Evolutionary conservation across 2,888 invertebrate genomes (phyloP), one percentile per base, ranked within the genome.

Genomic region (Girardia tigrina): DNA sequence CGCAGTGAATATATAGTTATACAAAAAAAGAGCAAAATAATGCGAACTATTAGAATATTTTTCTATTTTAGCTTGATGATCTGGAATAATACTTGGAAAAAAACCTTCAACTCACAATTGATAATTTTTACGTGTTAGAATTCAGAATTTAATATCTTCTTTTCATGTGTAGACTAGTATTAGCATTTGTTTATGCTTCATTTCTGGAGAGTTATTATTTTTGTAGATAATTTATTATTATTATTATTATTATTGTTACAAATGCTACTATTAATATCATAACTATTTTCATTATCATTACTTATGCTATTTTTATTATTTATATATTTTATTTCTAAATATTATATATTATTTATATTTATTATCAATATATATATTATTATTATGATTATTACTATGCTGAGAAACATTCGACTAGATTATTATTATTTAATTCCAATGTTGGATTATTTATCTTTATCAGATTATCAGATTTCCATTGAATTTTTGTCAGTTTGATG

Each of bases 401-500:
- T 56, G 56, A 56, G 56, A 56, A 56, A 56, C 4, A 8, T 56
- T 56, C 4, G 4, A 56, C n/a, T 56, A 56, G 56, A 56, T 56
- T 56, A 56, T 56, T 56, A 2, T 16, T 56, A 56, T 56, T 56
- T 56, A 56, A 56, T 23, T 16, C 56, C 56, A 12, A 23, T 56
- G 56, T 56, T 36, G n/a, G 56, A 56, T 12, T 56, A 56, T 23
- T 16, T 56, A 56, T 12, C n/a, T 56, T 56, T 56, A 56, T 56
- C 56, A 56, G 56, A 56, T 56, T 56, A 56, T 16, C 56, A 56
- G 56, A 56, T 56, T 56, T 56, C 56, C 56, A 56, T 56, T 56
- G 6, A 4, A 56, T 12, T 56, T 56, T 56, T 56, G 56, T 56
- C 56, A 56, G 56, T 56, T 56, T 56, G n/a, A 56, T 56, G 56